These are phyloP conservation scores for Lacerta agilis DNA, from an alignment of 2,797 vertebrate species.

Conservation along the genomic window DNA sequence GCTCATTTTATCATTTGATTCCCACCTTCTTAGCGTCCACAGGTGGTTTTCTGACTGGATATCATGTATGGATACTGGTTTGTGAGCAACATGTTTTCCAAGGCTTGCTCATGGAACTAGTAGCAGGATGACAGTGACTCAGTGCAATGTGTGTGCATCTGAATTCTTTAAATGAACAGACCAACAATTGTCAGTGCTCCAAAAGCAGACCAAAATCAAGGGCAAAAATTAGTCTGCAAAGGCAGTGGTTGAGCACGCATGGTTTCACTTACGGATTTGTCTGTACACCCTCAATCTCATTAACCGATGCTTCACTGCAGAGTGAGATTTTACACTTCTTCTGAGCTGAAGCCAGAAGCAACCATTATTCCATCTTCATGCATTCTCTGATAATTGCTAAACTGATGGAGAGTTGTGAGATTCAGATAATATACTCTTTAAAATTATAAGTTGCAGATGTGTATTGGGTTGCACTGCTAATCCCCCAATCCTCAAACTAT, in stretches of 20 bases:
- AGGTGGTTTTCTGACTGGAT: neutral
- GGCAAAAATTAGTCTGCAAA: constrained; percentile 29
- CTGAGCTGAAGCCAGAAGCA: constrained; percentile 28
- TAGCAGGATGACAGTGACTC: constrained; percentile 1
- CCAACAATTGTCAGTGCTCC: constrained; percentile 11
- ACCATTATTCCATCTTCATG: constrained; percentile 35
- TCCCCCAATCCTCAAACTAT: neutral
- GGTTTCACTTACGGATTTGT: constrained; percentile 28
- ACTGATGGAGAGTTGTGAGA: constrained; percentile 20
- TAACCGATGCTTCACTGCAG: constrained; percentile 25
- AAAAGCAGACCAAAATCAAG: constrained; percentile 27
- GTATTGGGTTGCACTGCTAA: constrained; percentile 6
- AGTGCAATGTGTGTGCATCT: constrained; percentile 5
- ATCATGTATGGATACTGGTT: neutral
- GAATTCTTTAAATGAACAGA: constrained; percentile 34
- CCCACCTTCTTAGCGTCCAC: neutral
- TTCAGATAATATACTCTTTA: constrained; percentile 17
- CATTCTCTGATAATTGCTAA: constrained; percentile 30
- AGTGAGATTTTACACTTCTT: constrained; percentile 30
- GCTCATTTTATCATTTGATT: neutral
- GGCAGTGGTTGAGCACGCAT: constrained; percentile 18
- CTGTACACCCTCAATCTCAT: constrained; percentile 28
- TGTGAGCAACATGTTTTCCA: neutral
- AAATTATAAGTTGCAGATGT: constrained; percentile 20
- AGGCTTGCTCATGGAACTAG: neutral